phyloP scores from a whole-genome alignment of 2,888 invertebrate species.

The Eumacrocentrus americanus region DNA sequence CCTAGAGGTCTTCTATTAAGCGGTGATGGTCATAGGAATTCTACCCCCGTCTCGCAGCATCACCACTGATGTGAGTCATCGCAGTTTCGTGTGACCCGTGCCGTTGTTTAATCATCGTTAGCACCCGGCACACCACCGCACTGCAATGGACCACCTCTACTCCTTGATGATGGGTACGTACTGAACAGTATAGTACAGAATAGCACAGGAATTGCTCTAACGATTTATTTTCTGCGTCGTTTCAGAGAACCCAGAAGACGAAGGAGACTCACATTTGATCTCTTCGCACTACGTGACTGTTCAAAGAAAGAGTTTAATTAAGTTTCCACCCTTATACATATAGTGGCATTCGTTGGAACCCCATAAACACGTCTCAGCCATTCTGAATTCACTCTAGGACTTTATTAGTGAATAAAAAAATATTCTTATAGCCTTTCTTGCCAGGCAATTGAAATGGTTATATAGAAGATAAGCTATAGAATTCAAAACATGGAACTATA shows the following conservation, averaged over 20 bases:
- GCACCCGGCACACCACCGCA: slow-evolving; percentile 35
- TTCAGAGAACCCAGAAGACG: slow-evolving; percentile 27
- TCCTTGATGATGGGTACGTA: background rate
- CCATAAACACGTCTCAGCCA: slow-evolving; percentile 5
- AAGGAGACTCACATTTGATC: slow-evolving; percentile 25
- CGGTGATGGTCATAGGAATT: slow-evolving; percentile 1
- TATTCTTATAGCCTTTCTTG: too few species aligned
- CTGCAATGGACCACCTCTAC: background rate
- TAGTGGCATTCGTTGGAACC: slow-evolving; percentile 2
- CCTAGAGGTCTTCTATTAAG: slow-evolving; percentile 5
- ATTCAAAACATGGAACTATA: too few species aligned
- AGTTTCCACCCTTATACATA: slow-evolving; percentile 11
- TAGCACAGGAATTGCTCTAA: slow-evolving; percentile 29
- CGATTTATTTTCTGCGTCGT: slow-evolving; percentile 36
- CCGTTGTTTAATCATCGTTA: slow-evolving; percentile 50
- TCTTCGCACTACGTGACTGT: slow-evolving; percentile 37
- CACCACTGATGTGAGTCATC: slow-evolving; percentile 22
- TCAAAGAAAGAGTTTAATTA: slow-evolving; percentile 40
- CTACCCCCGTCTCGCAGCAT: slow-evolving; percentile 18
- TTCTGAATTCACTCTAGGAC: slow-evolving; percentile 1
- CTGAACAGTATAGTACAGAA: background rate
- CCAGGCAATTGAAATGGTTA: too few species aligned
- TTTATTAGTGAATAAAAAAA: too few species aligned
- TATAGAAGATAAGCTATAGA: too few species aligned
- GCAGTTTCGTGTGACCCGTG: slow-evolving; percentile 37